Conservation (phyloP, 2,113 vertebrate species). For the Trogon melanurus region DNA sequence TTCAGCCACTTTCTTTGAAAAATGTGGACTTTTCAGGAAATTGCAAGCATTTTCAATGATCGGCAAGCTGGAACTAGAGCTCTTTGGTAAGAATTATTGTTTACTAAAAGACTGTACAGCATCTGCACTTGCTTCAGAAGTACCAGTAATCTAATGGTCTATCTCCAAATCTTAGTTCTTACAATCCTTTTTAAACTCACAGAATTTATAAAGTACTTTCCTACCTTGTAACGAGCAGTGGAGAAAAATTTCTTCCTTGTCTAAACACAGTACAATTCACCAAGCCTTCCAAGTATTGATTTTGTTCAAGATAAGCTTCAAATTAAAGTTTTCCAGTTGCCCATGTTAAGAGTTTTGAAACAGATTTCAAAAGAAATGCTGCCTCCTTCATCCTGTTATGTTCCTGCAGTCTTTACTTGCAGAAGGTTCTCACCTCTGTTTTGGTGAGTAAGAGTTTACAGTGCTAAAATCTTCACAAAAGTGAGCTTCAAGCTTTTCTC, state of each 20-base stretch:
- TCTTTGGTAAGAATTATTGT: slow-evolving; percentile 11
- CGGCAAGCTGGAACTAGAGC: not conserved
- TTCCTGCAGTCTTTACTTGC: not conserved
- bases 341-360: not conserved
- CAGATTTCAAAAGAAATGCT: not conserved
- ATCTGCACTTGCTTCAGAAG: not conserved
- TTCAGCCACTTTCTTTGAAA: slow-evolving; percentile 4
- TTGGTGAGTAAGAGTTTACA: not conserved
- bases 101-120: not conserved
- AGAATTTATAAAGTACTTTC: slow-evolving; percentile 16
- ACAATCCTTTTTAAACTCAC: not conserved
- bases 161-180: not conserved
- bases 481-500: not conserved
- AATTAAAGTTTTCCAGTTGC: slow-evolving; percentile 4
- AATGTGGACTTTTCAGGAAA: slow-evolving; percentile 23
- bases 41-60: not conserved
- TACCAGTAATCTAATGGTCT: not conserved
- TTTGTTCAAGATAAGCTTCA: slow-evolving; percentile 26
- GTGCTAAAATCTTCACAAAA: slow-evolving; percentile 22
- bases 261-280: not conserved
- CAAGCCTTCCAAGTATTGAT: slow-evolving; percentile 17
- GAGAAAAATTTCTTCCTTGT: not conserved
- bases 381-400: not conserved
- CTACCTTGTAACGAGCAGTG: not conserved
- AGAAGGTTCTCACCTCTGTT: not conserved